Base-by-base conservation (phyloP, 1,140 invertebrate genomes). In the Eufriesea mexicana region DNA sequence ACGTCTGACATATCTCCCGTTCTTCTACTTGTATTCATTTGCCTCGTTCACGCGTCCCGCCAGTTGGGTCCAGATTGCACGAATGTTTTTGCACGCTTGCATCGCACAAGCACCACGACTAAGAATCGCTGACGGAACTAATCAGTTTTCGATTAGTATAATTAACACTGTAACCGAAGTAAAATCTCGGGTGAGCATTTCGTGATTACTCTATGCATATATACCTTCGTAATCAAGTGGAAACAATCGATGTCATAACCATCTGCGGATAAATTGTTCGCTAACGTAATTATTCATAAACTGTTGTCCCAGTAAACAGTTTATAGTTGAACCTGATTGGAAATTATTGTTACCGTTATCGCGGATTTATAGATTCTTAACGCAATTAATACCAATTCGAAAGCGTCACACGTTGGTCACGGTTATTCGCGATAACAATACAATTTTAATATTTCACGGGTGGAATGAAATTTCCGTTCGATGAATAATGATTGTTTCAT, bases 121-220 rank as follows among this genome's bases (percentile, higher is more conserved):
- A 25, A 49, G 51, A 2, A 18, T 54, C 49, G 28, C 25, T n/a
- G 42, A 35, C 12, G n/a, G 23, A 45, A 28, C 42, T 54, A 28
- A 71, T 79, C n/a, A 45, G 49, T 79, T 71, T 42, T 49, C 42
- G 10, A 54, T 25, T 49, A 59, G 20, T 20, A 62, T 35, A 35
- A 35, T 35, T 47, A 66, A 70, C 76, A 47, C 7, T 8, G 54
- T 42, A 61, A 42, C 42, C 18, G 14, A 4, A 16, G 54, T 49
- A 49, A 54, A 59, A 59, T 59, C 42, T 70, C 6, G 18, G 49
- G 5, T 8, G 42, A 14, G 47, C n/a, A 23, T 59, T 42, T 71
- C 42, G 35, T 55, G 54, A n/a, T 9, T 16, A 9, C 1, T 49
- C 47, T 12, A 6, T 20, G 35, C 16, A 4, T 23, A 45, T 47